phyloP scores from a whole-genome alignment of 2,797 vertebrate genomes.

The Darevskia mixta region DNA sequence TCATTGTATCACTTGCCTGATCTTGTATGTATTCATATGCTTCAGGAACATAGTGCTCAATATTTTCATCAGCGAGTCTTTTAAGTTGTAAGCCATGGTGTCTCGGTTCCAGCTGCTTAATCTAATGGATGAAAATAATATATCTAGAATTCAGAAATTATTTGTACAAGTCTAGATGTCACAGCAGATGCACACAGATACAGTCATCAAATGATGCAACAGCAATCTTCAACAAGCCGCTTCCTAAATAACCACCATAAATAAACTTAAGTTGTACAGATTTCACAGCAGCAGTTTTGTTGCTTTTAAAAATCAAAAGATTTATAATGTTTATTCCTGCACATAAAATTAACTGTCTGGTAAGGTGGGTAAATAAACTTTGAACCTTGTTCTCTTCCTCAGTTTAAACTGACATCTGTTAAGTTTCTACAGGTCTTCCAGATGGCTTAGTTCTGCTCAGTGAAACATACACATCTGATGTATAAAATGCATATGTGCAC shows the following conservation, averaged over 20 bases:
- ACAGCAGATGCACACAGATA: not conserved
- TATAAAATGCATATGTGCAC: slow-evolving; percentile 31
- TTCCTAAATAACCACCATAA: slow-evolving; percentile 34
- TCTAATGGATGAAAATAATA: slow-evolving; percentile 74
- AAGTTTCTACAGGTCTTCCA: slow-evolving; percentile 22
- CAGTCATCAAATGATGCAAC: slow-evolving; percentile 28
- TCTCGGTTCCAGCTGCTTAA: slow-evolving; percentile 87
- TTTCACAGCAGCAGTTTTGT: slow-evolving; percentile 28
- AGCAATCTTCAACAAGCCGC: not conserved
- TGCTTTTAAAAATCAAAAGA: slow-evolving; percentile 15
- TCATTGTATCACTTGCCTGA: slow-evolving; percentile 79
- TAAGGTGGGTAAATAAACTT: slow-evolving; percentile 31
- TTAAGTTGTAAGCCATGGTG: slow-evolving; percentile 84
- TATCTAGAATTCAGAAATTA: slow-evolving; percentile 29
- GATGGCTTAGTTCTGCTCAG: slow-evolving; percentile 43
- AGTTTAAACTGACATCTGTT: not conserved
- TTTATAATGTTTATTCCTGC: slow-evolving; percentile 22
- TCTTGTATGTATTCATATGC: slow-evolving; percentile 81
- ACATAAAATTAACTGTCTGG: slow-evolving; percentile 31
- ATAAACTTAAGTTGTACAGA: slow-evolving; percentile 27
- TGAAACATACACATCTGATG: slow-evolving; percentile 44
- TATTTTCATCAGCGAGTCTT: slow-evolving; percentile 75
- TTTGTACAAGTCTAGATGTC: slow-evolving; percentile 41
- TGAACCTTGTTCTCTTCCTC: slow-evolving; percentile 39
- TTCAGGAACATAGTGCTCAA: slow-evolving; percentile 77